Base-by-base conservation (phyloP, 2,113 vertebrate genomes). In the Meriones unguiculatus region DNA sequence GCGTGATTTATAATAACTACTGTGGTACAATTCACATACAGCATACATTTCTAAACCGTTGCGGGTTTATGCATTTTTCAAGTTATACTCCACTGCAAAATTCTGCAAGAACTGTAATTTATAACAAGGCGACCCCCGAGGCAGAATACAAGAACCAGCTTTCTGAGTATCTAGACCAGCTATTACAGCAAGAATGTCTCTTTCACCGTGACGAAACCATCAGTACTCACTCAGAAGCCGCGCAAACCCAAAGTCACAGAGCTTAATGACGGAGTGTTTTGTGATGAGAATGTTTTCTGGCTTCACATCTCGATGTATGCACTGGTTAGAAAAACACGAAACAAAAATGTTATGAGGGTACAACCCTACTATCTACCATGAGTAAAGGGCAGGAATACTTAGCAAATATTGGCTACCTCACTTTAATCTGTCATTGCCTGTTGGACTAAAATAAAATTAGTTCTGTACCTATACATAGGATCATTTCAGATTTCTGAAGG, bases 271-370 rank as follows among this genome's bases (percentile, higher is more conserved):
- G 0, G 98, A 99, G 81, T 99, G 99, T 98, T 99, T 99, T 22
- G 99, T 99, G 98, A 99, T 99, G 95, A 99, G 99, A 91, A 99
- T 99, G 91, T 99, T 99, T 97, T 99, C 99, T 2, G 99, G 99
- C 97, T 99, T 99, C 38, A 99, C 99, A 77, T 99, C 99, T 93
- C 99, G 98, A 96, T 99, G 99, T 91, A 99, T 99, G 97, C 99
- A 99, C 99, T 99, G 98, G 73, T 95, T 86, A 97, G 20, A 95
- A 64, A 93, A 59, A 96, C 5, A 8, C 20, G 90, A 92, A 89
- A 67, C 70, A 81, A 69, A 76, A 75, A n/a, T 12, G 87, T 94
- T 92, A 93, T 84, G 97, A 46, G 97, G 75, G 41, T 89, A 46
- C 41, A 96, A 35, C 46, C 30, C 2, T 14, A 62, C 70, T 14